Evolutionary conservation across 2,888 invertebrate species (phyloP), one percentile per base, ranked within the genome.

Genomic region (Heliconius cydno): DNA sequence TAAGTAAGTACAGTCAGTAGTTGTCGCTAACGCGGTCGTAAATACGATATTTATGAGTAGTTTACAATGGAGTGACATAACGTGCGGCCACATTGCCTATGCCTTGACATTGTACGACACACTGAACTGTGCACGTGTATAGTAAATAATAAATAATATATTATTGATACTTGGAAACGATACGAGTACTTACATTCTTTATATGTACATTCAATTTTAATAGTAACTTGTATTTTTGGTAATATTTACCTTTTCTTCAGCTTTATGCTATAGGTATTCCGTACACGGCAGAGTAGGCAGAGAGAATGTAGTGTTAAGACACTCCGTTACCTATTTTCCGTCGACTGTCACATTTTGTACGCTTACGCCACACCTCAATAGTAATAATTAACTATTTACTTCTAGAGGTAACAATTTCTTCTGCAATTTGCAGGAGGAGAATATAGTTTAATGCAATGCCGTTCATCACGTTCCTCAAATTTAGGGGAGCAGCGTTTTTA

Each of bases 61-160:
- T 92, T 90, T 91, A 92, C 91, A 93, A 91, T 91, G 87, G 87
- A 85, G 86, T 94, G 94, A 90, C 91, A 92, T 93, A 93, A 94
- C 85, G 85, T 86, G 86, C 82, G 75, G 80, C 86, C 86, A 87
- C 88, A 86, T 84, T 85, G 84, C 65, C 86, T 84, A 87, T 85
- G 91, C 94, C 94, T 94, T 94, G 94, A 94, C 94, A 94, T 94
- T 95, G 94, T 88, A 89, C 92, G 89, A 91, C 90, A 90, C 90
- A 90, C 86, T 91, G 91, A 90, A 91, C 92, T 86, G 86, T 84
- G 88, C 93, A 94, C 94, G 93, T 94, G 94, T 90, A 93, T 90
- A 90, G 89, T 92, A 90, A 93, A 93, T 92, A 73, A 57, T 57
- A 88, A 19, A 91, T 88, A 81, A 80, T 81, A 76, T 83, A 81